phyloP scores from a whole-genome alignment of 2,797 vertebrate genomes.

The Toxotes lorentzi region DNA sequence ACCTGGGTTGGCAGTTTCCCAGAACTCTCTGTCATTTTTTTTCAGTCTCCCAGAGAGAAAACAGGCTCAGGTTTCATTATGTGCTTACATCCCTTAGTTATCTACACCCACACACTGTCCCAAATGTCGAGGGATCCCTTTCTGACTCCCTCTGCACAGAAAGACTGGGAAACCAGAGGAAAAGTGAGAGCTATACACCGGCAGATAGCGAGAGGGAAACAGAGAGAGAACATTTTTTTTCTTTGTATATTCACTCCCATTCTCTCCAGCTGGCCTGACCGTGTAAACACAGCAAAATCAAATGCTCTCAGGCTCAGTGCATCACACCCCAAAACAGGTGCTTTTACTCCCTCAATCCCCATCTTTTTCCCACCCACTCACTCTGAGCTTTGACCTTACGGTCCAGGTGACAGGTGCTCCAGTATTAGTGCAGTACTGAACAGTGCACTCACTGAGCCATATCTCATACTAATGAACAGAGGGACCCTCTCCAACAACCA shows the following conservation, averaged over 20 bases:
- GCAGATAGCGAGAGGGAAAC: conserved; percentile 23
- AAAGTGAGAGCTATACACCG: conserved; percentile 27
- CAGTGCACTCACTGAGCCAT: conserved; percentile 27
- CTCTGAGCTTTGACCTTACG: conserved; percentile 57
- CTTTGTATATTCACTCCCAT: conserved; percentile 53
- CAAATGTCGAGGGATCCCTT: conserved; percentile 47
- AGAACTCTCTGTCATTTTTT: conserved; percentile 11
- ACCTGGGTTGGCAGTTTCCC: conserved; percentile 53
- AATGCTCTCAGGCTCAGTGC: conserved; percentile 48
- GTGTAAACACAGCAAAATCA: conserved; percentile 56
- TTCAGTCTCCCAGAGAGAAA: conserved; percentile 22
- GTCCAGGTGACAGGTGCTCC: conserved; percentile 74
- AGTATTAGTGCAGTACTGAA: conserved; percentile 14
- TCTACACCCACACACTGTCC: conserved; percentile 60
- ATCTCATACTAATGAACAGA: conserved; percentile 39
- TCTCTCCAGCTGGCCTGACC: conserved; percentile 72
- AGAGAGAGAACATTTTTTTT: conserved; percentile 40
- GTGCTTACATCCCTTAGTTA: conserved; percentile 21
- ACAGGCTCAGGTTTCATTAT: conserved; percentile 46
- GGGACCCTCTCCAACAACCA: conserved; percentile 40
- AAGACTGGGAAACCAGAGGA: conserved; percentile 40
- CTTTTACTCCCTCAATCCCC: conserved; percentile 53
- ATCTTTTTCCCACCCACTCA: conserved; percentile 51
- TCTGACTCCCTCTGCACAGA: conserved; percentile 41
- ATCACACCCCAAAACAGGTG: conserved; percentile 78